phyloP scores from a whole-genome alignment of 2,888 invertebrate genomes.

The Minunthozetes semirufus region DNA sequence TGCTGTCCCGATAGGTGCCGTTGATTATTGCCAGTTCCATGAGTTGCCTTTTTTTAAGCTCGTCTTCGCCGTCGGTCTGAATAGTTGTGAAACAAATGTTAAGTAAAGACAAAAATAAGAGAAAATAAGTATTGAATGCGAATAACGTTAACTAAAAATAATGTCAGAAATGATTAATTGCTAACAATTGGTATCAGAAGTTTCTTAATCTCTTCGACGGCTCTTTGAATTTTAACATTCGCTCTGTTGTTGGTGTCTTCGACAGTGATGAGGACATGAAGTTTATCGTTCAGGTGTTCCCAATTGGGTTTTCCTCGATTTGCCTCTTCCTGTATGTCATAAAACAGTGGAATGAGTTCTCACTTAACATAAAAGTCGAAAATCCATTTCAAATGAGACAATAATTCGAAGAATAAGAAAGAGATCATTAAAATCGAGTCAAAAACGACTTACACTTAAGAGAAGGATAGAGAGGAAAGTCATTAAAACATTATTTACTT shows the following conservation, averaged over 20 bases:
- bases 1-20: slow-evolving; percentile 96
- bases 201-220: slow-evolving; percentile 96
- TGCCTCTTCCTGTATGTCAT: slow-evolving; percentile 76
- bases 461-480: not conserved
- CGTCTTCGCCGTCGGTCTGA: slow-evolving; percentile 99
- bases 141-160: not conserved
- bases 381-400: not conserved
- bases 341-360: not conserved
- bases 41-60: slow-evolving; percentile 96
- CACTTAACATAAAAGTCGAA: not conserved
- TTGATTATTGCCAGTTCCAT: slow-evolving; percentile 99
- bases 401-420: not conserved
- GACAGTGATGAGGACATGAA: slow-evolving; percentile 96
- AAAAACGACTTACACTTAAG: not conserved
- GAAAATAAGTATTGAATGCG: no score
- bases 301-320: slow-evolving; percentile 99
- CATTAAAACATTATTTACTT: not conserved
- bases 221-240: slow-evolving; percentile 84
- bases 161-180: slow-evolving; percentile 38
- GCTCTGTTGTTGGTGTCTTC: slow-evolving; percentile 98
- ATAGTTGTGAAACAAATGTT: no score
- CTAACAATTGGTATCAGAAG: slow-evolving; percentile 84
- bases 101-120: not conserved
- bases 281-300: slow-evolving; percentile 98
- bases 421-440: not conserved